Percentiles rank a stretch among this genome's conserved stretches.
phyloP scores from a whole-genome alignment of 2,797 vertebrate species.

The Harpagifer antarcticus region DNA sequence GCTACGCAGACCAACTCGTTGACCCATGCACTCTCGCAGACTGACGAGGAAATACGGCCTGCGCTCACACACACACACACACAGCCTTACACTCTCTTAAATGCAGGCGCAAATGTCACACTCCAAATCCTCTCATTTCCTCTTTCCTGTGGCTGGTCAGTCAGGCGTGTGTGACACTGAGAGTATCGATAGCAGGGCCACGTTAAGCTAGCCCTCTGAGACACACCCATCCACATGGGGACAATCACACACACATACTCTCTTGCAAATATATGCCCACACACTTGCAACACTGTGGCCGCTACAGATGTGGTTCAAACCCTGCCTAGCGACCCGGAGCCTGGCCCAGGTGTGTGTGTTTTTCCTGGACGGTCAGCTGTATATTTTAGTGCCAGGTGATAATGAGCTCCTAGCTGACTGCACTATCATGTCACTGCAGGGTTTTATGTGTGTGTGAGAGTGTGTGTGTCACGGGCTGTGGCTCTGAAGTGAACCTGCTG shows the following conservation, averaged over 20 bases:
- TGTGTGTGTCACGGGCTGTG: slow-evolving; percentile 55
- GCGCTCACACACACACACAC: slow-evolving; percentile 27
- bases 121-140: slow-evolving; percentile 79
- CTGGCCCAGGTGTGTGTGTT: slow-evolving; percentile 37
- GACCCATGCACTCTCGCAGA: slow-evolving; percentile 64
- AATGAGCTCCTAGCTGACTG: slow-evolving; percentile 61
- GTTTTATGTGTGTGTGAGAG: slow-evolving; percentile 29
- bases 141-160: slow-evolving; percentile 75
- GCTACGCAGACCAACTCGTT: slow-evolving; percentile 48
- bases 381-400: slow-evolving; percentile 66
- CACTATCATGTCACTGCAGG: slow-evolving; percentile 44
- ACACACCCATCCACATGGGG: slow-evolving; percentile 17
- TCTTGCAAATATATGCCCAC: slow-evolving; percentile 48
- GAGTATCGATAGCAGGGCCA: slow-evolving; percentile 62
- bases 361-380: slow-evolving; percentile 46
- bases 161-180: slow-evolving; percentile 70
- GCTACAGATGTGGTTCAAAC: slow-evolving; percentile 63
- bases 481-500: slow-evolving; percentile 46
- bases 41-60: slow-evolving; percentile 54
- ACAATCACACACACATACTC: slow-evolving; percentile 11
- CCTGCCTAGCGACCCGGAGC: slow-evolving; percentile 47
- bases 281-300: slow-evolving; percentile 34
- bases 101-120: slow-evolving; percentile 63
- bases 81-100: slow-evolving; percentile 31
- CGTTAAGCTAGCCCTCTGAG: slow-evolving; percentile 32